Evolutionary conservation across 2,797 vertebrate genomes (phyloP).

Genomic region (Clamator glandarius): DNA sequence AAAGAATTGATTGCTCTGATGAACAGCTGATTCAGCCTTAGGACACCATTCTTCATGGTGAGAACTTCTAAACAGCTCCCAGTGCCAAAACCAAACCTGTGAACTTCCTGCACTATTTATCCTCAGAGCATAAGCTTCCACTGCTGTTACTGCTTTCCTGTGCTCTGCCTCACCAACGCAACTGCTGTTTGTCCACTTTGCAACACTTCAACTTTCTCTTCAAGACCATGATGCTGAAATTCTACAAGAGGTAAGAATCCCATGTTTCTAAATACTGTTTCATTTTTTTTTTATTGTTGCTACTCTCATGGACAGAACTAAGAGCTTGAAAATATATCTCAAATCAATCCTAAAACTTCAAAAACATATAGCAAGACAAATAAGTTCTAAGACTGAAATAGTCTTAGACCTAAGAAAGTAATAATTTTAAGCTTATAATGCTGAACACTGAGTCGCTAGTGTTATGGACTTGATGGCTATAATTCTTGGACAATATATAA

Average conservation of each 20-base stretch:
- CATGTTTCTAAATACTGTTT: background rate
- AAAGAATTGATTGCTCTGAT: background rate
- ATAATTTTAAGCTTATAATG: background rate
- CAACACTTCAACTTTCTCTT: background rate
- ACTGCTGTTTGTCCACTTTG: background rate
- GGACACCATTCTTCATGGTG: background rate
- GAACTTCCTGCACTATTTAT: background rate
- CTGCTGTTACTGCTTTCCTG: background rate
- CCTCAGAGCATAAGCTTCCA: background rate
- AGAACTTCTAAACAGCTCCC: background rate
- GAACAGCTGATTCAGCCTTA: slow-evolving; percentile 35
- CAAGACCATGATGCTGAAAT: background rate
- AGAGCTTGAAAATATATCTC: background rate
- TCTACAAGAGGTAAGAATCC: background rate
- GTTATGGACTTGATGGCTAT: background rate
- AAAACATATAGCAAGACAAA: background rate
- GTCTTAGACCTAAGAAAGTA: background rate
- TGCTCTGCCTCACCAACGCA: background rate
- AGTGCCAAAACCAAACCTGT: background rate
- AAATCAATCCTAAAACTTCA: background rate
- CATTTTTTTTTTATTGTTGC: background rate
- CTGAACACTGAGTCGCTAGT: background rate
- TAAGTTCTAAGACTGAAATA: background rate
- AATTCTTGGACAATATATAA: background rate
- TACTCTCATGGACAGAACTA: background rate